Base-by-base conservation (phyloP, 2,888 invertebrate genomes). In the Harpagoxenus sublaevis region DNA sequence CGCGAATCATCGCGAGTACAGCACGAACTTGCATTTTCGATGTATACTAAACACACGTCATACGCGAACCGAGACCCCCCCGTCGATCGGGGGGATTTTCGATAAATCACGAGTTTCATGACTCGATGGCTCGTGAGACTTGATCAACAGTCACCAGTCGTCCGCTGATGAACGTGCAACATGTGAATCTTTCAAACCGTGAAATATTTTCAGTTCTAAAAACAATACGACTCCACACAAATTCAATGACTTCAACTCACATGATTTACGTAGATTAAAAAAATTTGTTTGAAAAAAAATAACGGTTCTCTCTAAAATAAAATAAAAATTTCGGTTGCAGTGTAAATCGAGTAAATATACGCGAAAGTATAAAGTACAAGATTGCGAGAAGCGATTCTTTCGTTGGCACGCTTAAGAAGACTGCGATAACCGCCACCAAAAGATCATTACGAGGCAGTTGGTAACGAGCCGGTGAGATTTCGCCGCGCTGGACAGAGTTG, bases 31-130 rank as follows among this genome's bases (percentile, higher is more conserved):
- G 51, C 45, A 63, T 86, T 60, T 62, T 82, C 63, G 42, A 78
- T 83, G 66, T 78, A 78, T 45, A 78, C 31, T 57, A 65, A 77
- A 83, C 12, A 65, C 31, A 78, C 71, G 65, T 78, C 53, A 65
- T 39, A 65, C 18, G 51, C 42, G 65, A 63, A 53, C 6, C 12
- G 35, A 53, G 12, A 66, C 42, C 63, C 42, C 63, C n/a, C 63
- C 23, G 45, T 42, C 63, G 42, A 65, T 45, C 45, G 63, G 48
- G 39, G n/a, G n/a, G 39, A 78, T 55, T 77, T 62, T 48, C 55
- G 57, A 83, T 53, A 55, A 79, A 48, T 71, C 39, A 60, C 39
- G 51, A 23, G 28, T 68, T 18, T 42, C 68, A 53, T 48, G 35
- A 48, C 23, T 57, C 45, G 35, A 79, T 79, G 39, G 66, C 42